phyloP scores from a whole-genome alignment of 2,888 invertebrate genomes.

The Apamea crenata region DNA sequence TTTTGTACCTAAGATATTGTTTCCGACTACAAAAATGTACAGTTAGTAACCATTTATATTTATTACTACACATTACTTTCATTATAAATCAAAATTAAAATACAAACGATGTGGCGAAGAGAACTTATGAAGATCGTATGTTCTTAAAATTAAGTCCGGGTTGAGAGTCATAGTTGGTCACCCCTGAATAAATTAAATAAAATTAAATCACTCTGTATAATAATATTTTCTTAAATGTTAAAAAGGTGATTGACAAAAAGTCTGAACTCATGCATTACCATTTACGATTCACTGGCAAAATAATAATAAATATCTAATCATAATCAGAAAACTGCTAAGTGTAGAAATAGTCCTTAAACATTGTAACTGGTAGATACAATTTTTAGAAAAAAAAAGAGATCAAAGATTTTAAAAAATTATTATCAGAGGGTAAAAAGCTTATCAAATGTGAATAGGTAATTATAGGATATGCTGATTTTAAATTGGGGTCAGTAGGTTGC shows the following conservation, averaged over 20 bases:
- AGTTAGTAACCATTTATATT: conserved; percentile 67
- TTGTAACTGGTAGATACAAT: conserved; percentile 34
- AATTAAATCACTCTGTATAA: conserved; percentile 26
- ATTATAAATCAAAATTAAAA: conserved; percentile 59
- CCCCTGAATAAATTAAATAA: conserved; percentile 26
- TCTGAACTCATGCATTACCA: conserved; percentile 2
- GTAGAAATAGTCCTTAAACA: conserved; percentile 18
- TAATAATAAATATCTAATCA: conserved; percentile 11
- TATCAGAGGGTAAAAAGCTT: conserved; percentile 41
- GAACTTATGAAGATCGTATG: conserved; percentile 25
- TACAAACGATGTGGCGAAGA: conserved; percentile 42
- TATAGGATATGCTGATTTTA: conserved; percentile 39
- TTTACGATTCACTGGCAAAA: conserved; percentile 7
- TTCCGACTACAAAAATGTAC: conserved; percentile 78
- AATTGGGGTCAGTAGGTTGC: conserved; percentile 59
- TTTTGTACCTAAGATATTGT: conserved; percentile 87
- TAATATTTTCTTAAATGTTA: conserved; percentile 18
- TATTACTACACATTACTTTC: conserved; percentile 62
- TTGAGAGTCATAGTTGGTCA: conserved; percentile 37
- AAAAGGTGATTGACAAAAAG: conserved; percentile 20
- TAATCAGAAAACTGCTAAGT: conserved; percentile 2
- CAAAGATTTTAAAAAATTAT: conserved; percentile 41
- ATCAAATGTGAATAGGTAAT: conserved; percentile 44
- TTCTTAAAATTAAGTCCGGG: conserved; percentile 21
- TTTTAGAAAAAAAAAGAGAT: conserved; percentile 58